Percentiles rank a stretch among this genome's conserved stretches.
Conservation (phyloP, 2,113 vertebrate genomes). For the Alectura lathami region DNA sequence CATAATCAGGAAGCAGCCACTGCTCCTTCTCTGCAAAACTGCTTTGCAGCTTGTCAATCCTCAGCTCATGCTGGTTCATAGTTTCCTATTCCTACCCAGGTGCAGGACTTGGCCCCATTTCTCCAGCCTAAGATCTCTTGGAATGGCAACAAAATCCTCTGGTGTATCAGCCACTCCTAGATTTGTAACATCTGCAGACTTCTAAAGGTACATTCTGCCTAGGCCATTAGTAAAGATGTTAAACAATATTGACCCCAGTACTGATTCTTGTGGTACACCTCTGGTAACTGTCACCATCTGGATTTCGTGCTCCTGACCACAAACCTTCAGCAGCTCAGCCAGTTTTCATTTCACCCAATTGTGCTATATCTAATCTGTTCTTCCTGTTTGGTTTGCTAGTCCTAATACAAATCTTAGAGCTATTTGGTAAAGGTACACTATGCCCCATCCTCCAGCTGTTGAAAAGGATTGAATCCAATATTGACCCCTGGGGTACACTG, state of each 20-base stretch:
- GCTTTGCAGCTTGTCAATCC: not conserved
- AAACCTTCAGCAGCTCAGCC: not conserved
- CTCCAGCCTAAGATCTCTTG: not conserved
- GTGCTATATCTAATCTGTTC: not conserved
- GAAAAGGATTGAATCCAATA: not conserved
- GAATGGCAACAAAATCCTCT: not conserved
- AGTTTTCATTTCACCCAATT: not conserved
- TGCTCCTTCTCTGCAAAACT: not conserved
- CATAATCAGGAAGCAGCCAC: not conserved
- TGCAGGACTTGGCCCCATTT: not conserved
- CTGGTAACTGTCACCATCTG: not conserved
- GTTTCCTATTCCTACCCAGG: not conserved
- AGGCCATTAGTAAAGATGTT: not conserved
- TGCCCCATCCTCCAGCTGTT: not conserved
- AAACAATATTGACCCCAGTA: not conserved
- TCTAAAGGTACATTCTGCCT: not conserved
- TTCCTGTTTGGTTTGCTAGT: not conserved
- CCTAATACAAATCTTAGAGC: not conserved
- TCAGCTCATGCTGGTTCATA: accelerated
- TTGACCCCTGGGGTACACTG: not conserved
- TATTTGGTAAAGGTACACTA: not conserved
- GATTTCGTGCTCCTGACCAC: not conserved
- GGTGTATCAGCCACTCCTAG: not conserved
- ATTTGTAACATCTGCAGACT: not conserved
- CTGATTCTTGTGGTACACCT: no score